Percentiles rank a stretch among this genome's conserved stretches.
phyloP scores from a whole-genome alignment of 2,113 vertebrate species.

The Nicator chloris region DNA sequence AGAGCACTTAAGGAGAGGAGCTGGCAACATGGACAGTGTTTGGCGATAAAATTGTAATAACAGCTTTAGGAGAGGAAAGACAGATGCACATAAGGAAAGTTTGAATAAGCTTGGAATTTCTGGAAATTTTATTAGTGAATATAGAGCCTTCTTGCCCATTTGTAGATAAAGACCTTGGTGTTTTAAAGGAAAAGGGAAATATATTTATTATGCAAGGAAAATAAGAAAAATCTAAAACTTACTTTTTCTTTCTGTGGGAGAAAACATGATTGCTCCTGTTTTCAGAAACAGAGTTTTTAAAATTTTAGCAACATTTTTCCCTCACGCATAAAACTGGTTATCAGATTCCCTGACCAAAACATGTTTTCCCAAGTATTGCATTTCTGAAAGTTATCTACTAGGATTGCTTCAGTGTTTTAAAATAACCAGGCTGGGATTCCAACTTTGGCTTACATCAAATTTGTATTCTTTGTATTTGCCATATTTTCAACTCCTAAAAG shows the following conservation, averaged over 20 bases:
- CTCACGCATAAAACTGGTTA: background rate
- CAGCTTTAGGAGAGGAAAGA: slow-evolving; percentile 57
- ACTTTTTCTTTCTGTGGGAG: background rate
- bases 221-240: background rate
- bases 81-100: slow-evolving; percentile 48
- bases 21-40: slow-evolving; percentile 52
- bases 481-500: background rate
- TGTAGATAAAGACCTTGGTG: background rate
- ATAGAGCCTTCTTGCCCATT: background rate
- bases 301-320: background rate
- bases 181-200: background rate
- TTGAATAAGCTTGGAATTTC: slow-evolving; percentile 33
- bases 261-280: background rate
- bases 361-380: background rate
- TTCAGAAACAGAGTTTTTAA: background rate
- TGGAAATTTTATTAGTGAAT: slow-evolving; percentile 27
- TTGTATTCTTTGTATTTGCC: background rate
- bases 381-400: background rate
- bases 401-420: background rate
- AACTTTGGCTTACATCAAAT: background rate
- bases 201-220: background rate
- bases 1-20: slow-evolving; percentile 48
- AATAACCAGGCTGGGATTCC: background rate
- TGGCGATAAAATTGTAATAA: slow-evolving; percentile 65
- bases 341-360: background rate